Evolutionary conservation across 2,888 invertebrate genomes (phyloP), one percentile per base, ranked within the genome.

Genomic region (Drosophila vallismaia): DNA sequence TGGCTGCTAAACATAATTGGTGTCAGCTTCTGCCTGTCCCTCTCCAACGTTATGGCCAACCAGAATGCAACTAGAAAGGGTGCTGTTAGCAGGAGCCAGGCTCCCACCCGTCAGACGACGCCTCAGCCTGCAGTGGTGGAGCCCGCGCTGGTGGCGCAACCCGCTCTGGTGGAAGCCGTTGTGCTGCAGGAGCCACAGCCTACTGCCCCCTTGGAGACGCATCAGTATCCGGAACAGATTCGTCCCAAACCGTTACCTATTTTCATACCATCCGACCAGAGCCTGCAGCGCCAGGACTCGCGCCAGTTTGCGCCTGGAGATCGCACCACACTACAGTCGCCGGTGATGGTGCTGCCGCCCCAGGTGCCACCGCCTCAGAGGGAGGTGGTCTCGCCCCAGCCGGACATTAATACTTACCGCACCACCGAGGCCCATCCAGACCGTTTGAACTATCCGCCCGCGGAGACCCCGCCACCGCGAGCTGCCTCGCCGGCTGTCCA

Each of bases 1-100:
- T 93, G 93, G 88, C 26, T 93, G 8, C 58, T 93, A n/a, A 93
- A 94, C 68, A 76, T 93, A 4, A 83, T 91, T 42, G 91, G 90
- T n/a, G 73, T 81, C 10, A 76, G 81, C 24, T 91, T 91, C 71
- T 90, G 91, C 46, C 66, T 91, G 24, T 90, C 91, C 0, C 54
- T 91, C 33, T 82, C 89, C 0, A 72, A 68, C 48, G 79, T 79
- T 3, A 52, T 91, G 52, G 83, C 88, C 29, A 77, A 77, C 5
- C 83, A 82, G 63, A 66, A 79, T 2, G 54, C 71, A 0, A 58
- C 28, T 2, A 1, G 19, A 4, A 52, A 55, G 5, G 12, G 42
- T 3, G 71, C 55, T 1, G 8, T 36, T 1, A 67, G 28, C 49
- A 48, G 4, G 10, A 64, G 42, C n/a, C 57, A 69, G 45, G 54